A percentile compares a stretch with the other conserved stretches of the same genome.
phyloP scores from a whole-genome alignment of 2,797 vertebrate species.

The Acridotheres tristis region DNA sequence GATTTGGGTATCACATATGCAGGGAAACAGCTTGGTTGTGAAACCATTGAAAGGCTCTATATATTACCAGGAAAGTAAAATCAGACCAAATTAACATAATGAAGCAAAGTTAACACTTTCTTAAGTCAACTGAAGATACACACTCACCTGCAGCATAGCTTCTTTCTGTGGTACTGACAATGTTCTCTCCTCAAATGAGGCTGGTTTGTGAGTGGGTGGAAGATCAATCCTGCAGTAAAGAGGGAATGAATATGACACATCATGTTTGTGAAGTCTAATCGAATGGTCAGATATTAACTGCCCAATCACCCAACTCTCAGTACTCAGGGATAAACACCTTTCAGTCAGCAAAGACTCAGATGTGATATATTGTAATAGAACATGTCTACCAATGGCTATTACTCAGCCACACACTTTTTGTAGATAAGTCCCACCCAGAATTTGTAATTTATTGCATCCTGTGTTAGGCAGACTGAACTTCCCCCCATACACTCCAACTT shows the following conservation, averaged over 20 bases:
- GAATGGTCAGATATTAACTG: background rate
- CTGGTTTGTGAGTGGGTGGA: conserved; percentile 79
- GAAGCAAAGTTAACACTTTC: background rate
- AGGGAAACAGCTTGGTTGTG: background rate
- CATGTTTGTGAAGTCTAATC: background rate
- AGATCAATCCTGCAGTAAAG: conserved; percentile 76
- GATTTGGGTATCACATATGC: accelerated
- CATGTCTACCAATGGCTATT: background rate
- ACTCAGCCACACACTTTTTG: background rate
- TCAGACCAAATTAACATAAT: background rate
- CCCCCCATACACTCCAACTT: accelerated
- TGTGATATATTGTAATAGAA: background rate
- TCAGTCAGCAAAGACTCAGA: background rate
- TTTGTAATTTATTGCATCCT: background rate
- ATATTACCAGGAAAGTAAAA: background rate
- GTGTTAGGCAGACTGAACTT: background rate
- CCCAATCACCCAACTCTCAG: background rate
- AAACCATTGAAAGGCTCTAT: background rate
- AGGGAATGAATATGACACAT: background rate
- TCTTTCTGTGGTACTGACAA: conserved; percentile 69
- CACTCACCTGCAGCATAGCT: conserved; percentile 69
- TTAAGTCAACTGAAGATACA: background rate
- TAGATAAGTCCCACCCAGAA: background rate
- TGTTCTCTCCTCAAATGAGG: conserved; percentile 61
- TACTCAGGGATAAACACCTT: background rate